These are phyloP conservation scores for Tragelaphus oryx DNA, from an alignment of 2,797 vertebrate genomes.

Conservation along the genomic window DNA sequence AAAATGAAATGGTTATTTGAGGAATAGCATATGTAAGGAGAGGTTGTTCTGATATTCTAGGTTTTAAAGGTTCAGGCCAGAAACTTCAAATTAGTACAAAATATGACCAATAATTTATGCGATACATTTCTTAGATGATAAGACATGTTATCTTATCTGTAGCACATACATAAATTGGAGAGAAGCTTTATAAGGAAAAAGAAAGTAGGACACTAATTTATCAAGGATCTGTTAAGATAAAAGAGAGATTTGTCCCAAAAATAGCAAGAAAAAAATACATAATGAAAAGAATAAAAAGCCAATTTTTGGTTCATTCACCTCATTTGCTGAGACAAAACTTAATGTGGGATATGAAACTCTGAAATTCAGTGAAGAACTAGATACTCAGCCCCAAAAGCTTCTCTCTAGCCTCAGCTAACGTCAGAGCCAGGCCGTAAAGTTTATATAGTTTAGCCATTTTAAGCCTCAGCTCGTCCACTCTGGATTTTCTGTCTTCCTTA, in stretches of 20 bases:
- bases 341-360: not conserved
- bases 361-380: not conserved
- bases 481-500: not conserved
- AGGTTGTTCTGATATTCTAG: not conserved
- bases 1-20: not conserved
- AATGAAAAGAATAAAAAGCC: not conserved
- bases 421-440: not conserved
- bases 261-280: not conserved
- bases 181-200: not conserved
- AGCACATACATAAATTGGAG: not conserved
- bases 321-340: not conserved
- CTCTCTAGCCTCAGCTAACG: not conserved
- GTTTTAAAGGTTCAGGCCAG: not conserved
- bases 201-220: not conserved
- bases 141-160: not conserved
- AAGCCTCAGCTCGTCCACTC: not conserved
- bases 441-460: not conserved
- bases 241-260: not conserved
- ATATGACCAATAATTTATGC: not conserved
- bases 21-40: not conserved
- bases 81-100: constrained; percentile 1
- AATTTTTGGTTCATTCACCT: not conserved
- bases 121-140: not conserved
- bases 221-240: not conserved
- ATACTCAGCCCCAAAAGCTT: not conserved